A percentile compares a stretch with the other conserved stretches of the same genome.
Conservation (phyloP, 2,113 vertebrate genomes). For the Trachemys scripta region DNA sequence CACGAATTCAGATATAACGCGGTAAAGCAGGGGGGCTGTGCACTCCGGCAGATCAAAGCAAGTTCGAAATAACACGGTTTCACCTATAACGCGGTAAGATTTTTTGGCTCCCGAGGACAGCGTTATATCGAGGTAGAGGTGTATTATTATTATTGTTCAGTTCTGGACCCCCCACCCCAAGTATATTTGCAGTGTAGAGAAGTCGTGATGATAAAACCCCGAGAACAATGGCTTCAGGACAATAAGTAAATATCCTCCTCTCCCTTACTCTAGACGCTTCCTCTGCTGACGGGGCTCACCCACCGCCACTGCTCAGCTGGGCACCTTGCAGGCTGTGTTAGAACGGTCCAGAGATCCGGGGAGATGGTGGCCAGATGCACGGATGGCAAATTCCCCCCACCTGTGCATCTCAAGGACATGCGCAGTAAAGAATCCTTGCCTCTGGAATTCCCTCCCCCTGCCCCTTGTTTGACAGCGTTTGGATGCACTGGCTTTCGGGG, state of each 20-base stretch:
- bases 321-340: background rate
- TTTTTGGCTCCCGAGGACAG: too few species aligned
- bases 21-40: too few species aligned
- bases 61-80: too few species aligned
- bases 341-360: background rate
- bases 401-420: fast-evolving
- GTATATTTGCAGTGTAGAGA: background rate
- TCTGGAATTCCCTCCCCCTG: background rate
- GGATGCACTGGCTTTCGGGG: background rate
- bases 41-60: too few species aligned
- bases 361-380: background rate
- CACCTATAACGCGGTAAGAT: too few species aligned
- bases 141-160: background rate
- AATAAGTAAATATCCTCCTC: background rate
- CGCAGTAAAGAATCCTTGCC: background rate
- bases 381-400: background rate
- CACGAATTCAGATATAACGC: too few species aligned
- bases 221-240: background rate
- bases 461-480: background rate
- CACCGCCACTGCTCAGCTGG: background rate
- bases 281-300: background rate
- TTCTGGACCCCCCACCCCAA: background rate
- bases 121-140: too few species aligned
- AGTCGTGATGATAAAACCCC: background rate
- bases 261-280: background rate